Evolutionary conservation across 2,888 invertebrate genomes (phyloP).

Genomic region (Tinea trinotella): DNA sequence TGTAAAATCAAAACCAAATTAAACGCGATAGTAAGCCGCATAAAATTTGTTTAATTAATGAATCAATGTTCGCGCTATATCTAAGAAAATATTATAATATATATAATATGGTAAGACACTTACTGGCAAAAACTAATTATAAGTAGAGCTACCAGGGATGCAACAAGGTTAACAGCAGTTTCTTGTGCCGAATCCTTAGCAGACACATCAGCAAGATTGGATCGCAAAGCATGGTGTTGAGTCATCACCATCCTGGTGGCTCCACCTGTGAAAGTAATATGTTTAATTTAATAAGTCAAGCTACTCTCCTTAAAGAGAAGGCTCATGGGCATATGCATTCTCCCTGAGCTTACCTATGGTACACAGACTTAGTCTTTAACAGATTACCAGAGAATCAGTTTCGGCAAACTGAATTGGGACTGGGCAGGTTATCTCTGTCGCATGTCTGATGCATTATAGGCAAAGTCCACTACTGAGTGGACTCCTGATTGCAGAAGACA

Average conservation of each 20-base stretch:
- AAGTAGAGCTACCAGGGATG: conserved; percentile 83
- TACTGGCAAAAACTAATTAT: conserved; percentile 78
- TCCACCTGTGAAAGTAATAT: conserved; percentile 72
- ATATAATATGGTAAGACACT: conserved; percentile 29
- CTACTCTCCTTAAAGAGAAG: neutral
- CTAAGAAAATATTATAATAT: neutral
- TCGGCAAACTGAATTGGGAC: too few relatives aligned
- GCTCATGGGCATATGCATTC: neutral
- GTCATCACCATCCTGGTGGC: conserved; percentile 94
- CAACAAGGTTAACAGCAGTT: conserved; percentile 92
- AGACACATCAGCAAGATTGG: conserved; percentile 93
- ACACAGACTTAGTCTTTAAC: too few relatives aligned
- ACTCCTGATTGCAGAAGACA: too few relatives aligned
- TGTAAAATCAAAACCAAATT: neutral
- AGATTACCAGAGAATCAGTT: too few relatives aligned
- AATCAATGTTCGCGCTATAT: too few relatives aligned
- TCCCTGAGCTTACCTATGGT: too few relatives aligned
- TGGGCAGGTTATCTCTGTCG: too few relatives aligned
- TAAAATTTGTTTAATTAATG: too few relatives aligned
- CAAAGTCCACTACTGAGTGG: too few relatives aligned
- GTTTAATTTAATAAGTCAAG: neutral
- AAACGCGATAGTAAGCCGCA: neutral
- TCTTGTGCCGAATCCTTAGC: conserved; percentile 98
- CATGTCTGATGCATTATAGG: too few relatives aligned
- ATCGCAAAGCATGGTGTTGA: conserved; percentile 91